phyloP scores from a whole-genome alignment of 2,113 vertebrate genomes.

The Alexandromys fortis region DNA sequence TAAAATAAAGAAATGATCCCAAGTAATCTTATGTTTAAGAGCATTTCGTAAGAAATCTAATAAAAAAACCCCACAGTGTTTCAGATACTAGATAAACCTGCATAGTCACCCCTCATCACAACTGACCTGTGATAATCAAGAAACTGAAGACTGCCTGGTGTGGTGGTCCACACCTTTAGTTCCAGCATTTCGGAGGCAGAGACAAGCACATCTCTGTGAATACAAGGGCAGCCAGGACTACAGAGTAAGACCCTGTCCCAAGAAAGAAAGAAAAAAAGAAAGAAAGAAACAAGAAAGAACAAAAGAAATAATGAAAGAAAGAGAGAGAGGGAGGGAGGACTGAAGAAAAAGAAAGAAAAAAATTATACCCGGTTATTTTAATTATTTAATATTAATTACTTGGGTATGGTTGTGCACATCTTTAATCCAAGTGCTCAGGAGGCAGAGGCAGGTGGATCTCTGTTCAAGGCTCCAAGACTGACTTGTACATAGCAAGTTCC shows the following conservation, averaged over 20 bases:
- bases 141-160: background rate
- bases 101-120: background rate
- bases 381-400: too few relatives aligned
- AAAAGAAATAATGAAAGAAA: too few relatives aligned
- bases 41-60: conserved; percentile 6
- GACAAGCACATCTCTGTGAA: background rate
- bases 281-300: background rate
- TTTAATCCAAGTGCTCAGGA: background rate
- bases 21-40: conserved; percentile 12
- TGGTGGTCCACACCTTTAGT: background rate
- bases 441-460: background rate
- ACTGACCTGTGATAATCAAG: background rate
- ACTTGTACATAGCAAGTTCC: background rate
- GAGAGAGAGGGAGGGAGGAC: too few relatives aligned
- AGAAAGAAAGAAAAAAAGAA: background rate
- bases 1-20: background rate
- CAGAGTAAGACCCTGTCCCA: background rate
- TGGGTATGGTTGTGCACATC: background rate
- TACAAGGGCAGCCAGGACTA: background rate
- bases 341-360: too few relatives aligned
- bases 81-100: background rate
- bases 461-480: background rate
- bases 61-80: background rate
- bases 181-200: background rate
- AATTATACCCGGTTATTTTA: too few relatives aligned